These are phyloP conservation scores for Triplophysa dalaica DNA, from an alignment of 2,113 vertebrate genomes.

Conservation along the genomic window DNA sequence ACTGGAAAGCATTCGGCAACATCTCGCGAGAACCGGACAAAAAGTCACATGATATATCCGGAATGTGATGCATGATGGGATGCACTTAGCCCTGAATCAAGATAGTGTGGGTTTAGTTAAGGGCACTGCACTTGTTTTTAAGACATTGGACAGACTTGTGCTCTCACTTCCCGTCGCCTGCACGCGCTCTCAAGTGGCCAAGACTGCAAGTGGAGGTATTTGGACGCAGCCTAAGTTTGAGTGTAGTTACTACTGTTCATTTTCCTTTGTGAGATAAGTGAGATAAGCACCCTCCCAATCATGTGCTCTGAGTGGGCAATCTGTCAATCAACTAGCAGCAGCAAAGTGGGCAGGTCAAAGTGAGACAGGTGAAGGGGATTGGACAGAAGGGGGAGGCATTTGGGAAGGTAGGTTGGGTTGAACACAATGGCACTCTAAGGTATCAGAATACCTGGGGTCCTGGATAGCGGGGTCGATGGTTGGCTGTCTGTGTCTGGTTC, in stretches of 20 bases:
- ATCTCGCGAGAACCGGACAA: no score
- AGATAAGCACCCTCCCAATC: constrained; percentile 59
- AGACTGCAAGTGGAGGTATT: no score
- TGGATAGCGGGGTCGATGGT: constrained; percentile 74
- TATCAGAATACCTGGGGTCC: constrained; percentile 81
- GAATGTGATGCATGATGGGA: no score
- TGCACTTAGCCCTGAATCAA: no score
- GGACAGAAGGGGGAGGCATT: not conserved
- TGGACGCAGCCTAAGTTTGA: not conserved
- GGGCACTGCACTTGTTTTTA: no score
- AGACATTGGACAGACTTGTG: no score
- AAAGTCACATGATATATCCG: no score
- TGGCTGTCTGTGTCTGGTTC: constrained; percentile 76
- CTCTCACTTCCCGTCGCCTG: no score
- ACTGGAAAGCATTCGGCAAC: no score
- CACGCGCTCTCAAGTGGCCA: no score
- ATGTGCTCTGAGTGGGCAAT: constrained; percentile 74
- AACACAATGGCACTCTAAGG: constrained; percentile 50
- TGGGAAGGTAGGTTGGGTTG: not conserved
- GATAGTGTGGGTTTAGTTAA: no score
- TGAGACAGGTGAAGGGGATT: not conserved
- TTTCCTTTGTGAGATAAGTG: not conserved
- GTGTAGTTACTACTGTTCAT: not conserved
- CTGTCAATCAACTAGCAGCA: constrained; percentile 43
- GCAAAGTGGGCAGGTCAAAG: constrained; percentile 6